Evolutionary conservation across 37 sponge, comb jelly and placozoan genomes (phyloP).

Genomic region (Ianthella basta): DNA sequence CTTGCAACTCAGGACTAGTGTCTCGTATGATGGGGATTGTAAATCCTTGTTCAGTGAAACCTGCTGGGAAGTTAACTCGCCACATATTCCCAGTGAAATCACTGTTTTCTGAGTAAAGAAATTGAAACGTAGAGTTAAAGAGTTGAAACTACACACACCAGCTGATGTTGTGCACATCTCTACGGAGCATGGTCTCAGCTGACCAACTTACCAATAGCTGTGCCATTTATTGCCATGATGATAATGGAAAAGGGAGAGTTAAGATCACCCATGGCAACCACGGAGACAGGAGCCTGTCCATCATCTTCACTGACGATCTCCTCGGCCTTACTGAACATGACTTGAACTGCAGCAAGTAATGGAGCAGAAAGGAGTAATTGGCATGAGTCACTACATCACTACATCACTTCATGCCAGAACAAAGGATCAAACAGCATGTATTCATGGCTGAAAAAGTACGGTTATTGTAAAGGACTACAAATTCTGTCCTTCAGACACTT

Average conservation of each 20-base stretch:
- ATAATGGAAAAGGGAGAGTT: neutral
- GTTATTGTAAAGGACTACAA: too few relatives aligned
- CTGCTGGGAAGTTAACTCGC: neutral
- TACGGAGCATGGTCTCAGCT: too few relatives aligned
- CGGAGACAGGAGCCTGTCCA: neutral
- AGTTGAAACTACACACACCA: too few relatives aligned
- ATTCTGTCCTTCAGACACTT: too few relatives aligned
- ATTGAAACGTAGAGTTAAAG: neutral
- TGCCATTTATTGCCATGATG: constrained; percentile 18
- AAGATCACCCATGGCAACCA: constrained; percentile 26
- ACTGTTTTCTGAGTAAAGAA: neutral
- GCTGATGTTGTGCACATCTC: too few relatives aligned
- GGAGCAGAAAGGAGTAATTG: too few relatives aligned
- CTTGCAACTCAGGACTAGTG: neutral
- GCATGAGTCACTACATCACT: too few relatives aligned
- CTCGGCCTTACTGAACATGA: neutral
- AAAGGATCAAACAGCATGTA: too few relatives aligned
- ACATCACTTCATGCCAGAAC: too few relatives aligned
- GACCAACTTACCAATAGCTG: constrained; percentile 23
- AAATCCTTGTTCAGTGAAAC: neutral
- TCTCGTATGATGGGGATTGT: neutral
- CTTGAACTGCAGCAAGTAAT: too few relatives aligned
- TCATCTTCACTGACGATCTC: neutral
- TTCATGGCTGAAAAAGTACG: too few relatives aligned
- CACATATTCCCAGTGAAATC: constrained; percentile 27